Evolutionary conservation across 2,797 vertebrate genomes (phyloP).

Genomic region (Sorex maritimensis): DNA sequence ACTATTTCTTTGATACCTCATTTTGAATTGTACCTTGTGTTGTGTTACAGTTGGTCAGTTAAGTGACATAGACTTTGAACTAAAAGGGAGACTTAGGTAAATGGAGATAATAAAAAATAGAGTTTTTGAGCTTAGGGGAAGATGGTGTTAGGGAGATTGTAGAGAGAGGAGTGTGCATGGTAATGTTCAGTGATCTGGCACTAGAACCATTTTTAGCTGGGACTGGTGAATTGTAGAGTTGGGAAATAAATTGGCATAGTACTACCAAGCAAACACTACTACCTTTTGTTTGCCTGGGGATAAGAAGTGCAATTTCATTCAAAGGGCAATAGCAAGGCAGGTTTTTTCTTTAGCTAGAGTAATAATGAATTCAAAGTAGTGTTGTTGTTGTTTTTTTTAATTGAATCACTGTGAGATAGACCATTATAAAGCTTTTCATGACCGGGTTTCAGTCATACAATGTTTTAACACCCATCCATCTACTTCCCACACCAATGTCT

Average conservation of each 20-base stretch:
- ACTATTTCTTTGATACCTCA: too few relatives aligned
- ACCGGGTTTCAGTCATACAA: too few relatives aligned
- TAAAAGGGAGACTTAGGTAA: neutral
- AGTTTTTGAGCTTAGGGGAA: neutral
- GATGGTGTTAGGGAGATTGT: neutral
- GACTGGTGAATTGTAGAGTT: slow-evolving; percentile 10
- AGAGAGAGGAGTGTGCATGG: neutral
- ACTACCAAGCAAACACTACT: slow-evolving; percentile 20
- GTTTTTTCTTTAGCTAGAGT: slow-evolving; percentile 8
- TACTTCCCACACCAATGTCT: too few relatives aligned
- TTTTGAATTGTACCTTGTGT: neutral
- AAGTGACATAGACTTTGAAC: slow-evolving; percentile 27
- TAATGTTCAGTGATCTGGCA: neutral
- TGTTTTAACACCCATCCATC: too few relatives aligned
- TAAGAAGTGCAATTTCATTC: slow-evolving; percentile 30
- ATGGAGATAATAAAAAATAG: neutral
- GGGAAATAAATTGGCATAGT: neutral
- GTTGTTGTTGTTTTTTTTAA: too few relatives aligned
- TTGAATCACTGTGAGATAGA: too few relatives aligned
- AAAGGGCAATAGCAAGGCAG: neutral
- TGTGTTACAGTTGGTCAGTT: slow-evolving; percentile 26
- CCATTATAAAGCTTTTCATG: too few relatives aligned
- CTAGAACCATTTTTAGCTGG: neutral
- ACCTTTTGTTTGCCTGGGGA: neutral
- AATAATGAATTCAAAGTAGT: slow-evolving; percentile 33